Percentiles rank a stretch among this genome's conserved stretches.
phyloP scores from a whole-genome alignment of 2,888 invertebrate genomes.

The Eucera pruinosa region DNA sequence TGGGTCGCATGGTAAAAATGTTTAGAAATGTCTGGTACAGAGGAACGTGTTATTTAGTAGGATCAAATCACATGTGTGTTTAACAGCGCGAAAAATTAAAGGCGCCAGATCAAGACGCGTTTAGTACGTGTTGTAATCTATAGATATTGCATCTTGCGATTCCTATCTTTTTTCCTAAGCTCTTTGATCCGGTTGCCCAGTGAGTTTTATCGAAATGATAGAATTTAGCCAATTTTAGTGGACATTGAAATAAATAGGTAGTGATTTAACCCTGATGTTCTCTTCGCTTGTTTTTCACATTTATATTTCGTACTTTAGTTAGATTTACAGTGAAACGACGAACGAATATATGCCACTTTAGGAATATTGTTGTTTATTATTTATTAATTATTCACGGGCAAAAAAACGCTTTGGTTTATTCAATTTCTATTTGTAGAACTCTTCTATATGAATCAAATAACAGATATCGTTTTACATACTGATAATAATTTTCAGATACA shows the following conservation, averaged over 20 bases:
- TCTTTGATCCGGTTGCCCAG: neutral
- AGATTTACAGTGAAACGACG: too few species aligned
- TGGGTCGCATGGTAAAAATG: too few species aligned
- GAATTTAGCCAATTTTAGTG: neutral
- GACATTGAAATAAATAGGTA: neutral
- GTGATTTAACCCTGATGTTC: too few species aligned
- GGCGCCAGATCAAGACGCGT: neutral
- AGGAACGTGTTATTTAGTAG: neutral
- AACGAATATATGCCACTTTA: too few species aligned
- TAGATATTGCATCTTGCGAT: neutral
- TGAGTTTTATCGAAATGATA: neutral
- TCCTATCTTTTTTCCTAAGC: neutral
- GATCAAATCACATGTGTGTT: neutral
- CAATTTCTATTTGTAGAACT: too few species aligned
- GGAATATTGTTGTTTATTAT: too few species aligned
- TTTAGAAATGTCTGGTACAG: neutral
- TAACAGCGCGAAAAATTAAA: constrained; percentile 3
- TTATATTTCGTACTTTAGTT: too few species aligned
- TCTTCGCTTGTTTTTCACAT: too few species aligned
- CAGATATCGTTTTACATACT: too few species aligned
- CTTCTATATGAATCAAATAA: too few species aligned
- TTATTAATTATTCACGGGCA: too few species aligned
- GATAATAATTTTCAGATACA: neutral
- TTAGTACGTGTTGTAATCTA: neutral
- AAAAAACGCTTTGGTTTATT: too few species aligned